Evolutionary conservation across 2,888 invertebrate species (phyloP), one percentile per base, ranked within the genome.

Genomic region (Tenthredo notha): DNA sequence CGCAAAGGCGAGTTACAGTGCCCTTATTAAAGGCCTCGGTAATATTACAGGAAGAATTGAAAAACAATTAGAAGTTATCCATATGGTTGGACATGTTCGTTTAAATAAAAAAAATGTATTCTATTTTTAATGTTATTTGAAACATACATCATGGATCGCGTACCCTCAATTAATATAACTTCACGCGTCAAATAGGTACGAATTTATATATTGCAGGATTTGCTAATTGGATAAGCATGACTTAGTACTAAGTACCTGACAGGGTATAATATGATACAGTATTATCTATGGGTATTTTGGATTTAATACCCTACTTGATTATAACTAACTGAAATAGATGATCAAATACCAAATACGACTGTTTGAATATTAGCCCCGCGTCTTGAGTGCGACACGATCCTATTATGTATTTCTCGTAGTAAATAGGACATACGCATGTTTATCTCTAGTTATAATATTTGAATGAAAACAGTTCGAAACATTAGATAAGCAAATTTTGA

Each of bases 41-140:
- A 29, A 40, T 47, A 18, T 47, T 33, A 54, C 33, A 29, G 25
- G 29, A 54, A 77, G 29, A 77, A 50, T 29, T 77, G 18, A 29
- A 54, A 77, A 29, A 21, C 18, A 29, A 9, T 21, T 21, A 74
- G 43, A 43, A 54, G 54, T 29, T 54, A 54, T 37, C 54, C 54
- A 74, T 74, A n/a, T 74, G 54, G 54, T 77, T 47, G 77, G 77
- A 54, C 47, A 77, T 77, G 25, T 77, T 70, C 25, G 54, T 77
- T 54, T 54, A n/a, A 77, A 77, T 77, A 9, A 77, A 77, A 77
- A 77, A 40, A 54, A 77, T 50, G 7, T 77, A 40, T 50, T 33
- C 29, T 77, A 77, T 50, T 77, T 77, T 77, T 33, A 47, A 77
- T 50, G 54, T 47, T 54, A 33, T 54, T 54, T 77, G 7, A 18